Conservation (phyloP, 2,113 vertebrate species). For the Lichenostomus cassidix region DNA sequence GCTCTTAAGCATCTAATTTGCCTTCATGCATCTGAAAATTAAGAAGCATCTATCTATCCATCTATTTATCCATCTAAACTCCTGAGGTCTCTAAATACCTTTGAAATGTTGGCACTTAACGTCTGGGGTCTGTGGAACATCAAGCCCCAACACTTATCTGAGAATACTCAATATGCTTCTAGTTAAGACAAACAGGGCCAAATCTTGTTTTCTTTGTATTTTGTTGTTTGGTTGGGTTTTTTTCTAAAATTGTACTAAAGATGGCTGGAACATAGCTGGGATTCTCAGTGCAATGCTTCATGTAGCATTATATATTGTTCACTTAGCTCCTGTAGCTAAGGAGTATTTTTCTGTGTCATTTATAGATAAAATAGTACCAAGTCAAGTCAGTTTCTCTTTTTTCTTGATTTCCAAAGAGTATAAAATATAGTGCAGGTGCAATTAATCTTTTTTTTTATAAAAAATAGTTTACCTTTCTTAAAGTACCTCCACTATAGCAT, state of each 20-base stretch:
- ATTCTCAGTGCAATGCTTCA: not conserved
- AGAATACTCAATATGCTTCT: not conserved
- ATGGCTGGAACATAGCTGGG: not conserved
- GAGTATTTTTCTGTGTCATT: not conserved
- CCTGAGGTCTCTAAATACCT: not conserved
- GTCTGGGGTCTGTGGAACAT: not conserved
- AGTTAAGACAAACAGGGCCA: not conserved
- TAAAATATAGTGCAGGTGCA: not conserved
- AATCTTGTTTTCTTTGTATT: not conserved
- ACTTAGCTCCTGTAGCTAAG: not conserved
- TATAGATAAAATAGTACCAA: not conserved
- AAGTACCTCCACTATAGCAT: not conserved
- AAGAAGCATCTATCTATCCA: not conserved
- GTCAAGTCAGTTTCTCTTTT: not conserved
- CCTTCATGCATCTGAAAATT: not conserved
- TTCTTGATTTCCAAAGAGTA: not conserved
- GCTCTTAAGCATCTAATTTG: not conserved
- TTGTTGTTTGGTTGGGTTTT: not conserved
- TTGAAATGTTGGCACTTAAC: not conserved
- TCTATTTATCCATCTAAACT: not conserved
- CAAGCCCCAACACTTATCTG: not conserved
- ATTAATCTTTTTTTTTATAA: constrained; percentile 40
- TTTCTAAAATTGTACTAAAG: not conserved
- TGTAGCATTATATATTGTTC: not conserved
- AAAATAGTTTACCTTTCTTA: not conserved